Base-by-base conservation (phyloP, 2,797 vertebrate species). In the Falco columbarius region DNA sequence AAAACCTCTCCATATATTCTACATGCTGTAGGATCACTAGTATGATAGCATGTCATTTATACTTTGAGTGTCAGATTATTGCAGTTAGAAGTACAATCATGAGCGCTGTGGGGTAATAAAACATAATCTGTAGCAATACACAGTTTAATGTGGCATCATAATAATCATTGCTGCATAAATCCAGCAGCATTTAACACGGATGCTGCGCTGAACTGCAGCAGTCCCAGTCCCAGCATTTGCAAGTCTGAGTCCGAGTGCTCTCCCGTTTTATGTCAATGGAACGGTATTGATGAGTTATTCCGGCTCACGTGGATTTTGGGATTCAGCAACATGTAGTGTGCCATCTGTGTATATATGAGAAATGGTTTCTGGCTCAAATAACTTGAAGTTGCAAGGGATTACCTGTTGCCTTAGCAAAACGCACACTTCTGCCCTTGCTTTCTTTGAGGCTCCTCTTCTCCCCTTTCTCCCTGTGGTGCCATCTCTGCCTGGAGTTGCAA, bases 121-220 rank as follows among this genome's bases (percentile, higher is more conserved):
- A 22, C 11, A 42, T 42, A 15, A 42, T 42, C 40, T 42, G 17
- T 29, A 34, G 47, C 3, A 38, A 23, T 7, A 17, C 4, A 1
- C 3, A 4, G 14, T 27, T 38, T 14, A 30, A 40, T 10, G 1
- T 6, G 52, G 7, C 36, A 17, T 32, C 6, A 2, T 12, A 51
- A 14, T 38, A 19, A 9, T 22, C 5, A 2, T 22, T 16, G 20
- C 67, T 34, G 12, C 10, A 2, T 21, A 3, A 3, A 18, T 26
- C 29, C n/a, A 3, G 49, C 29, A 66, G 40, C 6, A 2, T 49
- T 42, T 26, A 30, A 32, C 21, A 11, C 29, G 19, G 61, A 10
- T 4, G 7, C 20, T 9, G 9, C 1, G 5, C 6, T 27, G 2
- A 36, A 5, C 29, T 6, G 40, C 8, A 27, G 10, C 36, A 2